Percentiles rank a stretch among this genome's conserved stretches.
Evolutionary conservation across 2,797 vertebrate species (phyloP).

Genomic region (Poeciliopsis paucimaculata): DNA sequence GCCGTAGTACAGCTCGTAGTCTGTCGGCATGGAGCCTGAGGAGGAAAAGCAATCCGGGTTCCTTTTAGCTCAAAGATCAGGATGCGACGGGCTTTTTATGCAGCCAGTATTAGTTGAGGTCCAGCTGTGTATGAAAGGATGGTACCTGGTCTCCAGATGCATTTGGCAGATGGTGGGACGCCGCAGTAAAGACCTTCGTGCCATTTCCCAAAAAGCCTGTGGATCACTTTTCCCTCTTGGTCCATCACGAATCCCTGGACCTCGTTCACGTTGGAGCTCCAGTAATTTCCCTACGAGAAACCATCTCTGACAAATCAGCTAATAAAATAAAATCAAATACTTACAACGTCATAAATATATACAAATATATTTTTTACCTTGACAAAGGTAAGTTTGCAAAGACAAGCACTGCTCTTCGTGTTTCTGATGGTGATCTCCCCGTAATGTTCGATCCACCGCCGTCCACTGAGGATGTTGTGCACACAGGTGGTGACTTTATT

Average conservation of each 20-base stretch:
- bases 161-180: constrained; percentile 95
- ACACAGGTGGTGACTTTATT: constrained; percentile 99
- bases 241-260: constrained; percentile 97
- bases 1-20: constrained; percentile 97
- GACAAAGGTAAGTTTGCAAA: constrained; percentile 98
- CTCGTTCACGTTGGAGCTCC: constrained; percentile 98
- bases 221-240: constrained; percentile 95
- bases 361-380: constrained; percentile 71
- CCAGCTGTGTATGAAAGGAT: neutral
- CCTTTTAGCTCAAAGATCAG: constrained; percentile 1
- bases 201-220: constrained; percentile 98
- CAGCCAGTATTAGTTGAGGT: constrained; percentile 3
- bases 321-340: neutral
- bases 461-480: constrained; percentile 98
- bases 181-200: constrained; percentile 97
- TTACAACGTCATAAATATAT: neutral
- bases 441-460: constrained; percentile 98
- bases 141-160: constrained; percentile 96
- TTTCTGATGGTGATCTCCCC: constrained; percentile 98
- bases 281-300: constrained; percentile 91
- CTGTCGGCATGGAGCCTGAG: constrained; percentile 95
- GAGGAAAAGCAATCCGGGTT: constrained; percentile 10
- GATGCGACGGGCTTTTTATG: neutral
- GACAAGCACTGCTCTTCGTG: constrained; percentile 91
- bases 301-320: neutral